Evolutionary conservation across 2,113 vertebrate genomes (phyloP).

Genomic region (Sinocyclocheilus anophthalmus): DNA sequence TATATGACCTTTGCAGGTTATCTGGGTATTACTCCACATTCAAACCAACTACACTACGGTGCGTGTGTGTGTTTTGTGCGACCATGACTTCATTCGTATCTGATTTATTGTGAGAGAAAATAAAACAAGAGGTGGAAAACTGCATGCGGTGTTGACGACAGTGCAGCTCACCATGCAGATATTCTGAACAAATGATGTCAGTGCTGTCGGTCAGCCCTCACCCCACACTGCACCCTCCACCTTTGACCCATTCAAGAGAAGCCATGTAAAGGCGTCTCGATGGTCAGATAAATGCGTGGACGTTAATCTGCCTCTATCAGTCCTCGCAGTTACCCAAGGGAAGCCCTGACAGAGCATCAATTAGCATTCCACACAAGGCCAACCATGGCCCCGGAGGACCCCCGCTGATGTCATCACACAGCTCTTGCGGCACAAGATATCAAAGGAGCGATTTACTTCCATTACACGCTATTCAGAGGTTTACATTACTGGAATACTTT

Average conservation of each 20-base stretch:
- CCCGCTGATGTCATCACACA: constrained; percentile 55
- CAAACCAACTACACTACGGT: background rate
- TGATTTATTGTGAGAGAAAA: background rate
- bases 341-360: constrained; percentile 47
- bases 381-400: constrained; percentile 49
- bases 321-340: constrained; percentile 32
- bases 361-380: constrained; percentile 51
- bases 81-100: constrained; percentile 9
- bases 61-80: background rate
- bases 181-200: constrained; percentile 40
- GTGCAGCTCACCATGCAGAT: background rate
- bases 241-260: constrained; percentile 41
- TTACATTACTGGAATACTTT: constrained; percentile 60
- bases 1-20: constrained; percentile 7
- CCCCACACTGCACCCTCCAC: constrained; percentile 16
- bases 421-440: constrained; percentile 47
- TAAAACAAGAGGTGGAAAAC: background rate
- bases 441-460: constrained; percentile 56
- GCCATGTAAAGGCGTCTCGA: background rate
- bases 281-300: constrained; percentile 33
- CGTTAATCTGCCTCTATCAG: constrained; percentile 10
- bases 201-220: constrained; percentile 11
- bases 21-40: constrained; percentile 21
- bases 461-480: constrained; percentile 49
- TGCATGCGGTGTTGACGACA: background rate